A percentile compares a stretch with the other conserved stretches of the same genome.
Evolutionary conservation across 2,888 invertebrate genomes (phyloP).

Genomic region (Eupeodes luniger): DNA sequence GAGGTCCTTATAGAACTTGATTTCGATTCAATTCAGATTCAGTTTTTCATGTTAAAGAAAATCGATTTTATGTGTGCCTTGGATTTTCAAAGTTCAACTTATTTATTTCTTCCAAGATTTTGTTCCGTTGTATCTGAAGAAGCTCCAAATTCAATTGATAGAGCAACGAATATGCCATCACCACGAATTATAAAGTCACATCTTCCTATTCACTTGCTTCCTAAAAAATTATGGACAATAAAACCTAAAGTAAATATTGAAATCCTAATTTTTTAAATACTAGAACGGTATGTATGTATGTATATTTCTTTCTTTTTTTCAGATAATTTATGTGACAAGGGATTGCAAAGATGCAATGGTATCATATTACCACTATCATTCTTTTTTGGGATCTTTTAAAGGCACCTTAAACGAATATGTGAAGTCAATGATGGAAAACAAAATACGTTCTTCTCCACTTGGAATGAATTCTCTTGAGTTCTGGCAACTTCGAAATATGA

Average conservation of each 20-base stretch:
- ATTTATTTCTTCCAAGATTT: neutral
- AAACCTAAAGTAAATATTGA: slow-evolving; percentile 74
- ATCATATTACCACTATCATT: slow-evolving; percentile 89
- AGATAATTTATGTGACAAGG: slow-evolving; percentile 91
- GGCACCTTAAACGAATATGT: slow-evolving; percentile 85
- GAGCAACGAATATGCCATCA: slow-evolving; percentile 31
- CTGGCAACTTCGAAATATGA: slow-evolving; percentile 77
- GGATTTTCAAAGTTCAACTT: neutral
- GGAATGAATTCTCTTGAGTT: slow-evolving; percentile 78
- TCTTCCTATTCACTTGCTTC: slow-evolving; percentile 77
- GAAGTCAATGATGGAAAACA: slow-evolving; percentile 61
- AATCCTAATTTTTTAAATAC: no score
- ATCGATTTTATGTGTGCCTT: no score
- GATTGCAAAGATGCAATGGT: slow-evolving; percentile 93
- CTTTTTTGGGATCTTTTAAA: slow-evolving; percentile 85
- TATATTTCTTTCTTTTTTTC: neutral
- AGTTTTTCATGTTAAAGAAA: no score
- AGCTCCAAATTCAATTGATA: neutral
- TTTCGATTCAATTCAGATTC: no score
- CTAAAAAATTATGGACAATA: slow-evolving; percentile 76
- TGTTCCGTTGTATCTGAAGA: neutral
- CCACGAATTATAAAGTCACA: slow-evolving; percentile 78
- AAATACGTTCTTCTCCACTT: slow-evolving; percentile 67
- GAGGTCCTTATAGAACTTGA: no score
- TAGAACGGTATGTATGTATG: no score